Evolutionary conservation across 2,113 vertebrate genomes (phyloP).

Genomic region (Ia io): DNA sequence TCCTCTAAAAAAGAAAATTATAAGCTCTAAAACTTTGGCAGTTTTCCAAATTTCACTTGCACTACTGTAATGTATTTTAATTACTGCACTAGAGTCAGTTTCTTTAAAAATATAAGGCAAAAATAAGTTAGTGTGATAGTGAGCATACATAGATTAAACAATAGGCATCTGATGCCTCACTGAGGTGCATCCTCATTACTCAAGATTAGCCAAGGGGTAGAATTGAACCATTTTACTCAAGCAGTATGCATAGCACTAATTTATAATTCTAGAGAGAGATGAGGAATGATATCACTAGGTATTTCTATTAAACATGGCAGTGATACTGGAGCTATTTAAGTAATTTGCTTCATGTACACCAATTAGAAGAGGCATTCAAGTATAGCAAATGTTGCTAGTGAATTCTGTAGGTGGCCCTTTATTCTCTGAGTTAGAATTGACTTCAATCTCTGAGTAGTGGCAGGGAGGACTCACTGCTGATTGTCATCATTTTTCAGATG

Average conservation of each 20-base stretch:
- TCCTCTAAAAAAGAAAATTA: slow-evolving; percentile 82
- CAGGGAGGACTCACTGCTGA: not conserved
- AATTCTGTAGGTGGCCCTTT: slow-evolving; percentile 12
- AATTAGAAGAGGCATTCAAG: not conserved
- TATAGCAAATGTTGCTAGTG: not conserved
- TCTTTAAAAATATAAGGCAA: slow-evolving; percentile 74
- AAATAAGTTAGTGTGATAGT: slow-evolving; percentile 77
- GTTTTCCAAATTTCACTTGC: slow-evolving; percentile 81
- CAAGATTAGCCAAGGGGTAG: not conserved
- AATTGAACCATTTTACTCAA: not conserved
- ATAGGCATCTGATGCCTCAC: slow-evolving; percentile 66
- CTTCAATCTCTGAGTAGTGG: not conserved
- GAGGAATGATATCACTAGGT: not conserved
- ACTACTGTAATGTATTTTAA: slow-evolving; percentile 86
- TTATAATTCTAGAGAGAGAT: not conserved
- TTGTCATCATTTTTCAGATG: slow-evolving; percentile 24
- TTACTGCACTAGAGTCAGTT: slow-evolving; percentile 84
- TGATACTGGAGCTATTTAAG: not conserved
- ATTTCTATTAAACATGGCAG: not conserved
- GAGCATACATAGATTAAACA: slow-evolving; percentile 79
- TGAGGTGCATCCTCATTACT: slow-evolving; percentile 71
- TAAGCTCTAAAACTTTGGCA: slow-evolving; percentile 85
- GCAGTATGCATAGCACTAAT: not conserved
- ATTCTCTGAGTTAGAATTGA: not conserved
- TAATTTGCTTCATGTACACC: not conserved